phyloP scores from a whole-genome alignment of 2,888 invertebrate species.

The Chesias legatella region DNA sequence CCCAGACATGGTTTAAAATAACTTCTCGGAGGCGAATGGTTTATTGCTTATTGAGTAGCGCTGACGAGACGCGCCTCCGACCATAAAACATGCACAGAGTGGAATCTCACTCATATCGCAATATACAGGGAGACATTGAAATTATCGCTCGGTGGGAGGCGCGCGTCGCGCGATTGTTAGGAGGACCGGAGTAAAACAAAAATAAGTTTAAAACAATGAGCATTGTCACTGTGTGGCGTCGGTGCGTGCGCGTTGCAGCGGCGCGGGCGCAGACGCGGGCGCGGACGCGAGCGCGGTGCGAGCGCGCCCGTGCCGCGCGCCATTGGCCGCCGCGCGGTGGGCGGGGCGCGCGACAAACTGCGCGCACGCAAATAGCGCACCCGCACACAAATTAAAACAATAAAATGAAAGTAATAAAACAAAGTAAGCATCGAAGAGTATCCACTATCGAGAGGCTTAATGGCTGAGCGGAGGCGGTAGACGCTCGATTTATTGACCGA shows the following conservation, averaged over 20 bases:
- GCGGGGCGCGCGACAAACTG: slow-evolving; percentile 72
- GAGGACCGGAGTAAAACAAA: slow-evolving; percentile 62
- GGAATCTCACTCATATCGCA: slow-evolving; percentile 77
- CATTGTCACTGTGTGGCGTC: slow-evolving; percentile 69
- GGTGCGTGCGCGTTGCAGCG: slow-evolving; percentile 37
- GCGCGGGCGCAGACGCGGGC: slow-evolving; percentile 45
- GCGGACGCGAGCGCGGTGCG: slow-evolving; percentile 45
- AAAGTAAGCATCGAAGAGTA: slow-evolving; percentile 69
- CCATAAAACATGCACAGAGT: slow-evolving; percentile 68
- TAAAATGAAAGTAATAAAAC: slow-evolving; percentile 79
- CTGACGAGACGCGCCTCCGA: slow-evolving; percentile 73
- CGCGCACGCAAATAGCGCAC: slow-evolving; percentile 80
- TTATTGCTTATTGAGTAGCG: slow-evolving; percentile 79
- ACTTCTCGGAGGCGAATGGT: slow-evolving; percentile 77
- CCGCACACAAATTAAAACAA: slow-evolving; percentile 80
- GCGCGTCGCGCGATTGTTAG: slow-evolving; percentile 46
- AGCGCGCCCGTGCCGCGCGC: slow-evolving; percentile 55
- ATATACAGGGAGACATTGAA: slow-evolving; percentile 74
- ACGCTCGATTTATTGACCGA: slow-evolving; percentile 64
- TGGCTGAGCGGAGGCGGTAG: slow-evolving; percentile 70
- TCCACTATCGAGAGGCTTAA: slow-evolving; percentile 73
- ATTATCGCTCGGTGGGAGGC: slow-evolving; percentile 77
- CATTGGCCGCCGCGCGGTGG: slow-evolving; percentile 66
- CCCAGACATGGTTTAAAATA: slow-evolving; percentile 70
- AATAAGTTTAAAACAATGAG: slow-evolving; percentile 76